Conservation (phyloP, 2,888 invertebrate genomes). For the Neocrepidodera transversa region DNA sequence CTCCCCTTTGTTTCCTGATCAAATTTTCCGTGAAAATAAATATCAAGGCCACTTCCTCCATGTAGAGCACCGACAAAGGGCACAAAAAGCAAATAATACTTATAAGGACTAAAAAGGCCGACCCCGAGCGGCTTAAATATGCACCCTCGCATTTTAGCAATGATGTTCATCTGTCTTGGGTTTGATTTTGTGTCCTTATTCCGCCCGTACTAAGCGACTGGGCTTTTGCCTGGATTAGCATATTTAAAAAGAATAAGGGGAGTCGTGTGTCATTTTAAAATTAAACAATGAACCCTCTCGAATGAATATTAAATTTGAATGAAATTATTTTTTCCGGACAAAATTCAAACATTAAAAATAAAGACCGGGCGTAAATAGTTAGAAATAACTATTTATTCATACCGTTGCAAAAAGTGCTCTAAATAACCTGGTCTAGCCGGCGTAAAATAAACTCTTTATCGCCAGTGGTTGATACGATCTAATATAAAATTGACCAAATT, state of each 20-base stretch:
- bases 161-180: constrained; percentile 28
- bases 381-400: no score
- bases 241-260: constrained; percentile 15
- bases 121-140: constrained; percentile 27
- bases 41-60: constrained; percentile 20
- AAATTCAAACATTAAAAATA: no score
- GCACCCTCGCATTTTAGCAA: constrained; percentile 24
- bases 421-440: no score
- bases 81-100: constrained; percentile 29
- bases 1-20: constrained; percentile 8
- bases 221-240: constrained; percentile 17
- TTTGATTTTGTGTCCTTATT: constrained; percentile 21
- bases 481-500: no score
- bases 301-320: constrained; percentile 14
- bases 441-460: no score
- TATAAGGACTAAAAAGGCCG: constrained; percentile 22
- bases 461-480: no score
- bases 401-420: no score
- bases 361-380: no score
- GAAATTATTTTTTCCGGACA: not conserved
- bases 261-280: constrained; percentile 12
- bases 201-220: constrained; percentile 1
- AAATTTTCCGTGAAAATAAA: constrained; percentile 26
- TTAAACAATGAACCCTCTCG: constrained; percentile 2
- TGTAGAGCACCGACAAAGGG: constrained; percentile 19